phyloP scores from a whole-genome alignment of 2,113 vertebrate genomes.

The Numida meleagris region DNA sequence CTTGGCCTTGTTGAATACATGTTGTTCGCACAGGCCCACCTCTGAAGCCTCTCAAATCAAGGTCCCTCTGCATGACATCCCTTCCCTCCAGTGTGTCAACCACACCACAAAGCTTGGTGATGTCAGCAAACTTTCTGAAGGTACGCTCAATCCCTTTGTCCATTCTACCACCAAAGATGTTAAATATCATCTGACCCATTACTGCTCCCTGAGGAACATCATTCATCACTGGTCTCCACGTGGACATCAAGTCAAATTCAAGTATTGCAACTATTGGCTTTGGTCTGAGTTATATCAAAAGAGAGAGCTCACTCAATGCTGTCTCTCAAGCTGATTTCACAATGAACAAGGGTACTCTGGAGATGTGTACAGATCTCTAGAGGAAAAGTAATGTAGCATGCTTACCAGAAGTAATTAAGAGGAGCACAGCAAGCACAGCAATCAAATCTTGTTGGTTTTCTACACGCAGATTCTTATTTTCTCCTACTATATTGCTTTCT shows the following conservation, averaged over 20 bases:
- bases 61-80: neutral
- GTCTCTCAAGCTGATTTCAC: neutral
- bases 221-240: neutral
- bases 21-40: neutral
- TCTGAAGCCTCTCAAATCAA: neutral
- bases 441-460: neutral
- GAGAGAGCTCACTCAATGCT: neutral
- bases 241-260: neutral
- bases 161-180: neutral
- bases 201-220: neutral
- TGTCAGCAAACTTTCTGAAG: neutral
- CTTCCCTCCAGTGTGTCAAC: neutral
- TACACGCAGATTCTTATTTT: neutral
- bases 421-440: neutral
- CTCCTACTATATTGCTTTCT: neutral
- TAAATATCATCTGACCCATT: neutral
- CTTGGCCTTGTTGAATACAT: neutral
- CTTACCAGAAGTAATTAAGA: neutral
- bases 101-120: neutral
- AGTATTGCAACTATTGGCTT: neutral
- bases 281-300: neutral
- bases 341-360: neutral
- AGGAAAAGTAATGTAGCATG: neutral
- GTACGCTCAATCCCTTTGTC: neutral
- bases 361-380: neutral